Evolutionary conservation across 2,113 vertebrate genomes (phyloP).

Genomic region (Nibea coibor): DNA sequence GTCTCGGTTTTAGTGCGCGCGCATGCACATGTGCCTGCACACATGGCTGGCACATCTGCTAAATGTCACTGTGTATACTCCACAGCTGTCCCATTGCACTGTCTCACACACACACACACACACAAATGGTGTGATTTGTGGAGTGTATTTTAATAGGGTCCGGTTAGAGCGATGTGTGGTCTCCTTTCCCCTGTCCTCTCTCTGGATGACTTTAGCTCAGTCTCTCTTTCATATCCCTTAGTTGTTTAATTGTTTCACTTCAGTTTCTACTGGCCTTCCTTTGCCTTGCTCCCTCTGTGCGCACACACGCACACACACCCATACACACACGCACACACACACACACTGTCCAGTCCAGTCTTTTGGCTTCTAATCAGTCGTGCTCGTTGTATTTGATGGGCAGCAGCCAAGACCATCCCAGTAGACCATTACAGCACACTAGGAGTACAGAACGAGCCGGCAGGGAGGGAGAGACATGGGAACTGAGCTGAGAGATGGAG

Average conservation of each 20-base stretch:
- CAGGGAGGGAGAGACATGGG: slow-evolving; percentile 23
- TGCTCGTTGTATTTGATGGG: slow-evolving; percentile 65
- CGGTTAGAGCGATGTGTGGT: slow-evolving; percentile 28
- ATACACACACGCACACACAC: background rate
- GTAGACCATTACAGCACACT: slow-evolving; percentile 61
- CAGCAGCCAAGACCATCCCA: slow-evolving; percentile 67
- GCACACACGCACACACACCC: background rate
- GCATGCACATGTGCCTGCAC: slow-evolving; percentile 21
- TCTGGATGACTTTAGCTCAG: slow-evolving; percentile 30
- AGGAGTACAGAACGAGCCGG: slow-evolving; percentile 30
- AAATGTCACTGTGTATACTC: slow-evolving; percentile 55
- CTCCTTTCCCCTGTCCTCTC: slow-evolving; percentile 18
- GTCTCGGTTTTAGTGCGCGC: slow-evolving; percentile 24
- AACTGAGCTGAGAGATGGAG: slow-evolving; percentile 38
- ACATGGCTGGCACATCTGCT: slow-evolving; percentile 49
- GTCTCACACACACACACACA: slow-evolving; percentile 9
- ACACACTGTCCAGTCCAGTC: slow-evolving; percentile 44
- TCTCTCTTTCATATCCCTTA: slow-evolving; percentile 29
- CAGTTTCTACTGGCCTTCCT: slow-evolving; percentile 10
- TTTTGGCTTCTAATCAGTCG: slow-evolving; percentile 59
- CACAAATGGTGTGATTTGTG: background rate
- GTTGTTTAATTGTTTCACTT: slow-evolving; percentile 46
- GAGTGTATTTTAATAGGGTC: slow-evolving; percentile 40
- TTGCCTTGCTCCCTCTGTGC: background rate
- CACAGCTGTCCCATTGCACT: slow-evolving; percentile 31